phyloP scores from a whole-genome alignment of 2,113 vertebrate genomes.

The Crotalus viridis region DNA sequence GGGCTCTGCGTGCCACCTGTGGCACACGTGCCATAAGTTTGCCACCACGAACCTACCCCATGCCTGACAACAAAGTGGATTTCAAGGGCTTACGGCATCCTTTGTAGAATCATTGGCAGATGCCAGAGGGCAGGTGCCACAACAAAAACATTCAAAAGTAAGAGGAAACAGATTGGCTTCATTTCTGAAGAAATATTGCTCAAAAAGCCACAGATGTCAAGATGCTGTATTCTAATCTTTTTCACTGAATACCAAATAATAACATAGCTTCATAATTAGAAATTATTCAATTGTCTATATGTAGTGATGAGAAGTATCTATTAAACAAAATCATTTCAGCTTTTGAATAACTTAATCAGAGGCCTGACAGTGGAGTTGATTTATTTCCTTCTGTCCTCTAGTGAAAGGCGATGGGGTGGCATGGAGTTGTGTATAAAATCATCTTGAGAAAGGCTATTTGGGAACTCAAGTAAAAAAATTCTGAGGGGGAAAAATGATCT shows the following conservation, averaged over 20 bases:
- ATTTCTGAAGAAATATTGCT: background rate
- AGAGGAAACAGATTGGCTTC: background rate
- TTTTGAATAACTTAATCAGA: background rate
- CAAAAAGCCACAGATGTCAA: background rate
- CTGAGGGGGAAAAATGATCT: background rate
- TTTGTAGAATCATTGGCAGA: background rate
- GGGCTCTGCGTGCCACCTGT: no score
- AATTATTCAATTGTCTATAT: background rate
- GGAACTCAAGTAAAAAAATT: background rate
- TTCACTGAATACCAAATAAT: background rate
- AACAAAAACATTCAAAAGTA: background rate
- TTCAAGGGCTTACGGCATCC: background rate
- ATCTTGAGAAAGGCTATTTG: background rate
- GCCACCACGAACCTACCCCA: background rate
- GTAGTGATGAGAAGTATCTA: background rate
- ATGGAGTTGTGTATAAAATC: background rate
- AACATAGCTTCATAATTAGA: background rate
- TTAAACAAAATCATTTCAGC: background rate
- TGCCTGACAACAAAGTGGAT: background rate
- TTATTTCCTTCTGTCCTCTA: background rate
- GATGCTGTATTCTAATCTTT: background rate
- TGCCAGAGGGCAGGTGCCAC: background rate
- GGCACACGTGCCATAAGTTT: no score
- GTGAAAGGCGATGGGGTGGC: background rate
- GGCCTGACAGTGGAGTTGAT: background rate